Base-by-base conservation (phyloP, 1,140 invertebrate species). In the Leptinotarsa texana region DNA sequence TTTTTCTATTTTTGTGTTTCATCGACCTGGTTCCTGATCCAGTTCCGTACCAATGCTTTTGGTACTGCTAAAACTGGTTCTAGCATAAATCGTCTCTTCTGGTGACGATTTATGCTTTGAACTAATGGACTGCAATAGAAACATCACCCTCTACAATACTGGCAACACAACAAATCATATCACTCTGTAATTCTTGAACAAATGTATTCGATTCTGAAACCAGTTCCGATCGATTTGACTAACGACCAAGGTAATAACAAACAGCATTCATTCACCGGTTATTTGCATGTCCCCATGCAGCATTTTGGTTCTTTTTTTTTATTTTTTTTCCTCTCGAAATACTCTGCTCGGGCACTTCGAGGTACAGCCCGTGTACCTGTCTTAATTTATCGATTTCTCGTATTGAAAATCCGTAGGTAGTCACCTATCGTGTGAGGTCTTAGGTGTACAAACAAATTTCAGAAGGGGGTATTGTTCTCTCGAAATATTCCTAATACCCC, bases 371-470 rank as follows among this genome's bases (percentile, higher is more conserved):
- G 62, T 70, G 75, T 73, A 76, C 71, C 72, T 63, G 47, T 73
- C 75, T 68, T 73, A 69, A 76, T 76, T 76, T 76, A 76, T 76
- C 65, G 75, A 73, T 76, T 76, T 70, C 57, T 74, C 61, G 63
- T 67, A 51, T 69, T 76, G 63, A 76, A 76, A 76, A 72, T 69
- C 75, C 65, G 71, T 69, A 68, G 75, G 71, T 76, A 73, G 75
- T 76, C 63, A 27, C 48, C 51, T 57, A n/a, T 57, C 17, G 13
- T 57, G 17, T 57, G 51, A 57, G 51, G 51, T 57, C 51, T 1
- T 57, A 18, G 51, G 17, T 18, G 51, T 57, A 42, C 33, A 11
- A 42, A 42, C 6, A 42, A 42, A 11, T 11, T 42, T 42, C 33
- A 42, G 33, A 11, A 42, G 33, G 8, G 33, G 33, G 11, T 11